These are phyloP conservation scores for Tetragonula carbonaria DNA, from an alignment of 2,888 invertebrate species.

Conservation along the genomic window DNA sequence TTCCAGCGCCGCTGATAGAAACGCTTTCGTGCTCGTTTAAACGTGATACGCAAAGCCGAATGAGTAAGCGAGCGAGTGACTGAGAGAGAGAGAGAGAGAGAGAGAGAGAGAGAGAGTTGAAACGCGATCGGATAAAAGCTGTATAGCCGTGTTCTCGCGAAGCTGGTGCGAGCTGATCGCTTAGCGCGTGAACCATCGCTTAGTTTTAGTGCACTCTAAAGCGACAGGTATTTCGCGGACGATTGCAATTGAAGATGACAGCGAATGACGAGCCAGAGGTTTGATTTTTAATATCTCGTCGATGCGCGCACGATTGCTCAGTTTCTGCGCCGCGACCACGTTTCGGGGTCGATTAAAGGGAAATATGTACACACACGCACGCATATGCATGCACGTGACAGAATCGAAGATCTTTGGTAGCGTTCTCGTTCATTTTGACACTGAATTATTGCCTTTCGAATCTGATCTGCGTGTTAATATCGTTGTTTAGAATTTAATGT, in stretches of 20 bases:
- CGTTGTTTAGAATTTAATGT: no score
- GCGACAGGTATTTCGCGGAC: conserved; percentile 19
- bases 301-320: neutral
- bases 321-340: neutral
- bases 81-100: neutral
- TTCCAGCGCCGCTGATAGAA: conserved; percentile 18
- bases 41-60: conserved; percentile 25
- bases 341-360: neutral
- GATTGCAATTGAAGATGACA: conserved; percentile 19
- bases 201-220: conserved; percentile 10
- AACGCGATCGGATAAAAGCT: conserved; percentile 24
- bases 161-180: neutral
- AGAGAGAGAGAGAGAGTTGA: neutral
- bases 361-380: no score
- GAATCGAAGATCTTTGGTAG: no score
- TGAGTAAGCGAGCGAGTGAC: no score
- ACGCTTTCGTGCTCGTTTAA: conserved; percentile 35
- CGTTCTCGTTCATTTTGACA: no score
- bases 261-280: neutral
- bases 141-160: conserved; percentile 21
- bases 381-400: no score
- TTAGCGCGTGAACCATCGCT: neutral
- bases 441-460: no score
- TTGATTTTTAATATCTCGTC: conserved; percentile 18
- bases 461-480: no score